phyloP scores from a whole-genome alignment of 1,140 invertebrate genomes.

The Scaptomyza montana region DNA sequence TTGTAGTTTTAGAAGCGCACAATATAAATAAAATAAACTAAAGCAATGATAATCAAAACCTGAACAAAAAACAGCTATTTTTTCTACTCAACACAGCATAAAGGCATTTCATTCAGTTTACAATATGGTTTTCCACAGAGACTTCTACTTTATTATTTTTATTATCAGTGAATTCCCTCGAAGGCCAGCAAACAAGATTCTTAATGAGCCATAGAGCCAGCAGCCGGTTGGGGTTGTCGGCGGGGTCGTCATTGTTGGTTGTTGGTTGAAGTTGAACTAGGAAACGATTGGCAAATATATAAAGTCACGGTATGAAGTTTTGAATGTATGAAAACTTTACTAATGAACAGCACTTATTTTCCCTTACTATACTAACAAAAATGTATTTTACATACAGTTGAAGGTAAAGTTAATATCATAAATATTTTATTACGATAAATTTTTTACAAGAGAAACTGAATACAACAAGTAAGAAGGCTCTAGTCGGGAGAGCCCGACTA shows the following conservation, averaged over 20 bases:
- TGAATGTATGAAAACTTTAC: neutral
- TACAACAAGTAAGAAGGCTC: too few relatives aligned
- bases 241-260: constrained; percentile 11
- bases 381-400: too few relatives aligned
- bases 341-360: neutral
- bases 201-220: constrained; percentile 12
- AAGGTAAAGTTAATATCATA: neutral
- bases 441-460: too few relatives aligned
- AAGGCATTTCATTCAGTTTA: constrained; percentile 35
- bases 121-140: constrained; percentile 27
- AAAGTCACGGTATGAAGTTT: neutral
- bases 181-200: constrained; percentile 21
- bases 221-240: neutral
- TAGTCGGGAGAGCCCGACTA: too few relatives aligned
- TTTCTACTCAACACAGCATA: constrained; percentile 21
- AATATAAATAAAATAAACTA: neutral
- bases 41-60: neutral
- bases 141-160: constrained; percentile 24
- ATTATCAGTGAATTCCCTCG: constrained; percentile 25
- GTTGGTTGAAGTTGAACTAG: neutral
- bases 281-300: neutral
- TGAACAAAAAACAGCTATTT: constrained; percentile 1
- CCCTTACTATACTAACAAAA: too few relatives aligned
- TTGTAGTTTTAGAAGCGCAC: neutral
- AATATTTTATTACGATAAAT: too few relatives aligned